Base-by-base conservation (phyloP, 2,113 vertebrate species). In the Pogonocichla stellata region DNA sequence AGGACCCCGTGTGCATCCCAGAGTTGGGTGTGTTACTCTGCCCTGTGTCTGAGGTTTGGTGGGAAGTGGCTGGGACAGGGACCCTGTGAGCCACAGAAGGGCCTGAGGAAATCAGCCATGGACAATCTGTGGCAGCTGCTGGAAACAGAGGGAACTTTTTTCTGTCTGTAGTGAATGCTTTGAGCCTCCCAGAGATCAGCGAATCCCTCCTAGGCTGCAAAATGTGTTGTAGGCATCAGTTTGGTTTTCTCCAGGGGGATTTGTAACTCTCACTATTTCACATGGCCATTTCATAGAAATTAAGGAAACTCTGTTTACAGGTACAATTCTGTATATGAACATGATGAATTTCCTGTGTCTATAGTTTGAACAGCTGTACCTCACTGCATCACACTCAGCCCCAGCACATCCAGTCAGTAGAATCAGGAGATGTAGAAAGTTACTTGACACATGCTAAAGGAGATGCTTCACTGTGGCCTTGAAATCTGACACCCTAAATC, bases 1-100 rank as follows among this genome's bases (percentile, higher is more conserved):
- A 77, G 38, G 15, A 70, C 12, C 6, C 11, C 11, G 1, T 5
- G 2, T 78, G 14, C 14, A 62, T 57, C 34, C 43, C 31, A 34
- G 43, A 61, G 24, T 0, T 2, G 13, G 6, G 23, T 2, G 0
- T 31, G 15, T 36, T 43, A 29, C 62, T 88, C 31, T 80, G 36
- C 14, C 31, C 5, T 31, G 4, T 0, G 0, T 6, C 19, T 38
- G 42, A 65, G 9, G 3, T n/a, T 80, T 45, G 31, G 15, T 67
- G 36, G 22, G 47, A 80, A 12, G 10, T 58, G 17, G 2, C 23
- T 74, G 23, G 29, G 18, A 29, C 33, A 54, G 19, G 47, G 54
- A 60, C 24, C 6, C 7, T 0, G 0, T 0, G 2, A 82, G 40
- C 17, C 81, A 33, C 80, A 67, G 47, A 57, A 25, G 19, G 25